A percentile compares a stretch with the other conserved stretches of the same genome.
Conservation (phyloP, 2,888 invertebrate genomes). For the Acanthopleura granulata region DNA sequence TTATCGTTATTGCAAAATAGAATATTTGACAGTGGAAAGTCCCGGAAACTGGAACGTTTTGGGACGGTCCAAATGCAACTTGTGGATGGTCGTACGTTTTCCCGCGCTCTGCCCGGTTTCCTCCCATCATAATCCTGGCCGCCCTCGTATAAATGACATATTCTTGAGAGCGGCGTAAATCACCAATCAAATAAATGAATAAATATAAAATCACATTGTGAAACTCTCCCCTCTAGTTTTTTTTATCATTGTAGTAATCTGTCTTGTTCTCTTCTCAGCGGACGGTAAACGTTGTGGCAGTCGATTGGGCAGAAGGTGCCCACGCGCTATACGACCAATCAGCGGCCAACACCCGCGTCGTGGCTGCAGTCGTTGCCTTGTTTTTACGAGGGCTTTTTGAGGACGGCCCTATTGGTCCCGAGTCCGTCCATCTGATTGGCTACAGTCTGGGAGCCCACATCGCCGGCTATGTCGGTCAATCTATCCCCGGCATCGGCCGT, state of each 20-base stretch:
- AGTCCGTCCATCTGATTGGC: slow-evolving; percentile 40
- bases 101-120: too few relatives aligned
- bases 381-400: slow-evolving; percentile 31
- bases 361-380: slow-evolving; percentile 73
- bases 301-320: slow-evolving; percentile 52
- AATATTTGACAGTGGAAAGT: too few relatives aligned
- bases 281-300: slow-evolving; percentile 45
- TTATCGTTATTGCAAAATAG: too few relatives aligned
- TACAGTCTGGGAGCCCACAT: slow-evolving; percentile 35
- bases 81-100: too few relatives aligned
- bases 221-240: too few relatives aligned
- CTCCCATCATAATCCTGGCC: too few relatives aligned
- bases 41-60: too few relatives aligned
- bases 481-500: slow-evolving; percentile 23
- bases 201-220: too few relatives aligned
- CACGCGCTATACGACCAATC: slow-evolving; percentile 82
- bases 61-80: too few relatives aligned
- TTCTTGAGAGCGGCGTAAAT: too few relatives aligned
- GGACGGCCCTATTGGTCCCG: slow-evolving; percentile 25
- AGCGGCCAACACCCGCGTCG: slow-evolving; percentile 88
- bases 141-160: too few relatives aligned
- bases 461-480: slow-evolving; percentile 29
- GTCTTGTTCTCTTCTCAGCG: slow-evolving; percentile 31
- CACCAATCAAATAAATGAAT: too few relatives aligned
- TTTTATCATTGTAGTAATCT: not conserved